Percentiles rank a stretch among this genome's conserved stretches.
Evolutionary conservation across 2,113 vertebrate genomes (phyloP).

Genomic region (Oryzias melastigma): DNA sequence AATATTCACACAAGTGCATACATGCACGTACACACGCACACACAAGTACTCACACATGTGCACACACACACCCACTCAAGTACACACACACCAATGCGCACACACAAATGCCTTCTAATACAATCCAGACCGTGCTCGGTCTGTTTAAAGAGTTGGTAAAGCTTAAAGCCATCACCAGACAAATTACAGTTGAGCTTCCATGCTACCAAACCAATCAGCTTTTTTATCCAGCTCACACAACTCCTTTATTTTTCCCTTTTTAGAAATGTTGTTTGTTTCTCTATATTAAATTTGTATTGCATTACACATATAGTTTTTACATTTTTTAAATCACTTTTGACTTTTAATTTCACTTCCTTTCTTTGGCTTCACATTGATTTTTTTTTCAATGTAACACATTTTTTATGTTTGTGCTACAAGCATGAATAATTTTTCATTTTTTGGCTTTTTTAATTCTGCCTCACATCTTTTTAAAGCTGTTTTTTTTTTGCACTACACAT

Average conservation of each 20-base stretch:
- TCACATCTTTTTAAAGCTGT: too few relatives aligned
- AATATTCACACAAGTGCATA: too few relatives aligned
- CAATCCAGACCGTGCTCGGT: conserved; percentile 44
- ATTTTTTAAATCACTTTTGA: background rate
- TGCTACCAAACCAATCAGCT: conserved; percentile 8
- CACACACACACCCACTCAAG: too few relatives aligned
- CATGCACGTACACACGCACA: too few relatives aligned
- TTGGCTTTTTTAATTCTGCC: too few relatives aligned
- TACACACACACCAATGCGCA: background rate
- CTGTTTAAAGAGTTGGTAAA: conserved; percentile 20
- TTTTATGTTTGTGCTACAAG: background rate
- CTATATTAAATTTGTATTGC: background rate
- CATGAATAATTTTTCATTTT: background rate
- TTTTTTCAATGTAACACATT: background rate
- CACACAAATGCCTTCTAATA: conserved; percentile 45
- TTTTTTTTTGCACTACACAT: background rate
- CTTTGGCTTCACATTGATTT: background rate
- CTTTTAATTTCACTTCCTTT: background rate
- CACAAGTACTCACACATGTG: too few relatives aligned
- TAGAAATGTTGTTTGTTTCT: background rate
- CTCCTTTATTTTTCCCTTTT: background rate
- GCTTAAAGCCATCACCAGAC: conserved; percentile 37
- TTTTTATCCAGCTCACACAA: background rate
- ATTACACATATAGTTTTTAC: background rate
- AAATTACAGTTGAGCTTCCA: conserved; percentile 43